phyloP scores from a whole-genome alignment of 2,888 invertebrate genomes.

The Galeruca laticollis region DNA sequence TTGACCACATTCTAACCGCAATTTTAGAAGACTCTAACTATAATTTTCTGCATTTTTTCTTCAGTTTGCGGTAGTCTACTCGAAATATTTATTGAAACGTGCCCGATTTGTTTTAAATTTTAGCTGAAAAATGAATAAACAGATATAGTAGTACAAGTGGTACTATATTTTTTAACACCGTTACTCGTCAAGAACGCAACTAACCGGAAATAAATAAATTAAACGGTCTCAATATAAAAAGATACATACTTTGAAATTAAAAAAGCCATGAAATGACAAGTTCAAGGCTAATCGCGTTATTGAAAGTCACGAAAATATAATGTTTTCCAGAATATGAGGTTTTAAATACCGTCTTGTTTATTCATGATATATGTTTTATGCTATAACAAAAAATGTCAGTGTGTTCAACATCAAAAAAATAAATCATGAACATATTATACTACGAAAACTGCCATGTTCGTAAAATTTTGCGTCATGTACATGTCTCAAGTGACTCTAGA shows the following conservation, averaged over 20 bases:
- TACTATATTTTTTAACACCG: conserved; percentile 11
- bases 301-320: no score
- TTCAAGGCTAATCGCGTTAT: background rate
- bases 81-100: background rate
- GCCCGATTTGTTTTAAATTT: conserved; percentile 8
- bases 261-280: no score
- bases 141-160: no score
- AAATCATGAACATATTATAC: no score
- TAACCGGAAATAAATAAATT: conserved; percentile 3
- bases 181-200: conserved; percentile 4
- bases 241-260: background rate
- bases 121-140: conserved; percentile 6
- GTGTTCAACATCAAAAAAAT: no score
- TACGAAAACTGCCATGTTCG: no score
- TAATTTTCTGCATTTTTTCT: conserved; percentile 14
- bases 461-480: no score
- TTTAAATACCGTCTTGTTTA: no score
- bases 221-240: background rate
- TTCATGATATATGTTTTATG: no score
- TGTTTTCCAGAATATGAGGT: no score
- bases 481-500: no score
- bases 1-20: conserved; percentile 9
- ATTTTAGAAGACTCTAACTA: background rate
- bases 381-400: no score
- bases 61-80: conserved; percentile 8